Conservation (phyloP, 2,113 vertebrate genomes). For the Cnemophilus loriae region DNA sequence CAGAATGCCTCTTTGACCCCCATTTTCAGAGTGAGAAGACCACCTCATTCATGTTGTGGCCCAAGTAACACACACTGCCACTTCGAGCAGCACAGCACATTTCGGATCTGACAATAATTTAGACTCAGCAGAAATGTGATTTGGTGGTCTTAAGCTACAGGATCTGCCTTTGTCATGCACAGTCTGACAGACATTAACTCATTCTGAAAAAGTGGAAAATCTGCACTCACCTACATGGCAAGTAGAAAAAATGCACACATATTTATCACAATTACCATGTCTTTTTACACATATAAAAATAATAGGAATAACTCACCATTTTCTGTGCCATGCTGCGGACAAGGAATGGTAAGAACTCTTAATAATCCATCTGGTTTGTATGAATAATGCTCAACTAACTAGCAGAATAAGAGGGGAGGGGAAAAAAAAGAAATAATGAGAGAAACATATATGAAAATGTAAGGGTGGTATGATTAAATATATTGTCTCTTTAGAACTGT, state of each 20-base stretch:
- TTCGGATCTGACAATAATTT: not conserved
- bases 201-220: not conserved
- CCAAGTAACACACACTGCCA: not conserved
- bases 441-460: not conserved
- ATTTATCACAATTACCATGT: not conserved
- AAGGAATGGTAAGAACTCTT: constrained; percentile 79
- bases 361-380: constrained; percentile 94
- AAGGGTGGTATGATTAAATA: not conserved
- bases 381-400: constrained; percentile 97
- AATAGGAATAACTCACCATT: constrained; percentile 63
- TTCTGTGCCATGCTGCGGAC: constrained; percentile 68
- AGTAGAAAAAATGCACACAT: not conserved
- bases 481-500: not conserved
- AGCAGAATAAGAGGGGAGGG: not conserved
- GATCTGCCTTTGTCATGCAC: not conserved
- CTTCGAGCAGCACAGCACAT: not conserved
- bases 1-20: not conserved
- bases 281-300: not conserved
- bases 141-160: not conserved
- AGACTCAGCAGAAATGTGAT: not conserved
- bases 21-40: too few relatives aligned
- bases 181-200: not conserved
- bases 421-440: not conserved
- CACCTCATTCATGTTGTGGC: accelerated
- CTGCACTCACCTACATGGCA: not conserved